Percentiles rank a stretch among this genome's conserved stretches.
phyloP scores from a whole-genome alignment of 1,140 invertebrate species.

The Brachionus koreanus region DNA sequence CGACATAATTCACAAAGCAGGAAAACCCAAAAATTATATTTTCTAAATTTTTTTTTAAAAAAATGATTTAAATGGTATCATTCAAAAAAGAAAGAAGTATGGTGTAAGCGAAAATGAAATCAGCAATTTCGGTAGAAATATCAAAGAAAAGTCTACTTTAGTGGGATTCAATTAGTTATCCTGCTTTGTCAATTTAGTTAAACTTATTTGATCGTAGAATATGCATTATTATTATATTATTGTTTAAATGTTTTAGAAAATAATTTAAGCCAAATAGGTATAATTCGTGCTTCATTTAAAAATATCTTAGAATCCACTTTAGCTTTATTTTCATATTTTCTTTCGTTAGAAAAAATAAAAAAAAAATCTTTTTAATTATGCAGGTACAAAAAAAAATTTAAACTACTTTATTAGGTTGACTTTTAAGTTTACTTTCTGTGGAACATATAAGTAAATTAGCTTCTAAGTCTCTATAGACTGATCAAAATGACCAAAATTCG shows the following conservation, averaged over 20 bases:
- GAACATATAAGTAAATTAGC: conserved; percentile 84
- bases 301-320: conserved; percentile 29
- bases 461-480: conserved; percentile 85
- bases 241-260: conserved; percentile 12
- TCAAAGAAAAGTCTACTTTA: too few species aligned
- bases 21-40: not conserved
- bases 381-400: too few species aligned
- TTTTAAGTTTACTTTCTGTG: conserved; percentile 66
- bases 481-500: conserved; percentile 78
- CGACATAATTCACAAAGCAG: too few species aligned
- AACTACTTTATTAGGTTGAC: conserved; percentile 57
- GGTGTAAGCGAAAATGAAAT: too few species aligned
- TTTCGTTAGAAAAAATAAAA: not conserved
- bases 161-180: too few species aligned
- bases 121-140: too few species aligned
- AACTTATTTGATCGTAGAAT: too few species aligned
- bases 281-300: not conserved
- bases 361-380: not conserved
- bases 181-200: too few species aligned
- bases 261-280: conserved; percentile 14
- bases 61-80: conserved; percentile 38
- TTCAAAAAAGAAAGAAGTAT: too few species aligned
- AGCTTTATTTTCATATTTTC: not conserved
- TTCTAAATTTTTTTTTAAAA: not conserved
- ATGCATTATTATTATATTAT: too few species aligned